Base-by-base conservation (phyloP, 2,888 invertebrate genomes). In the Diarsia dahlii region DNA sequence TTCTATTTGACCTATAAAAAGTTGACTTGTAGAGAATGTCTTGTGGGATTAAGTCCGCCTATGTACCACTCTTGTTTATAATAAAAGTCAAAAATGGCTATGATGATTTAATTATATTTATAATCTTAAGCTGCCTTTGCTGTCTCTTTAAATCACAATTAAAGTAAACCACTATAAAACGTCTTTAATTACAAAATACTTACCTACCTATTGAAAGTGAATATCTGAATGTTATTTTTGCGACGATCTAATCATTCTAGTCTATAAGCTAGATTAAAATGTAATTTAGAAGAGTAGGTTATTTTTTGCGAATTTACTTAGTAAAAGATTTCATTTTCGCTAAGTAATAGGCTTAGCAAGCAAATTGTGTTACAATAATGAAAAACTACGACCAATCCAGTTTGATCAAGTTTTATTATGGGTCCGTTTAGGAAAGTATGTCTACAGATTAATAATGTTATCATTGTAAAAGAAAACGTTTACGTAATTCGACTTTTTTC, bases 291-390 rank as follows among this genome's bases (percentile, higher is more conserved):
- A 45, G 18, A 58, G 48, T 13, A 23, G 10, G n/a, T 23, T 12
- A n/a, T 66, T 68, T 65, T 68, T 39, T 18, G 2, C 56, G 54
- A 62, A 70, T 34, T 60, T 54, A 18, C 66, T 46, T 46, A 65
- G 48, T 46, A 56, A 48, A 74, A 78, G 39, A 54, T 58, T 82
- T 82, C 9, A 77, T 76, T 82, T 67, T 66, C 34, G 18, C 50
- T 76, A 82, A 82, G 78, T 82, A 80, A 73, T 62, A 69, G 45
- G 74, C 74, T 81, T 80, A 69, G 46, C 65, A 48, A 6, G 34
- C 46, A n/a, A 69, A 73, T 48, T 56, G 68, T 69, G 34, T 50
- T 84, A 50, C 45, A 71, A 62, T 81, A 70, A 70, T 74, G 18
- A 74, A 70, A 63, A 70, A 54, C 46, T 84, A 58, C 46, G 46